These are phyloP conservation scores for Andrena fulva DNA, from an alignment of 2,888 invertebrate species.

Conservation along the genomic window DNA sequence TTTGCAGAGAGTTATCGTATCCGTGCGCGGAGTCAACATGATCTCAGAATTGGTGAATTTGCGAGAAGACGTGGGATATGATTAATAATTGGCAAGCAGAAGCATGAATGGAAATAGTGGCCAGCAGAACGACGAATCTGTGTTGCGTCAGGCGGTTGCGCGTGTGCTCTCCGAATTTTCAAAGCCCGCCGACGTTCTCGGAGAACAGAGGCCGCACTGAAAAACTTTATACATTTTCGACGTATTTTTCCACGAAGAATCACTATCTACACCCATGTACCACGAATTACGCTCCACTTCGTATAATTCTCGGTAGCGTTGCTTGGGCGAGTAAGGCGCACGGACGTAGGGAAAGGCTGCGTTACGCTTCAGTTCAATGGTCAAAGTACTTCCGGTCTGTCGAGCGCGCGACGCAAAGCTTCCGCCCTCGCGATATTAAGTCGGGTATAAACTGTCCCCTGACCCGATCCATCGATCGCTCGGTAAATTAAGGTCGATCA, in stretches of 20 bases:
- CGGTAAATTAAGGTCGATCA: slow-evolving; percentile 64
- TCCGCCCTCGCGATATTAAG: slow-evolving; percentile 48
- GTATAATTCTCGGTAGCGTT: not conserved
- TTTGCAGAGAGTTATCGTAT: not conserved
- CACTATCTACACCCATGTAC: not conserved
- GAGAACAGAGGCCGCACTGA: not conserved
- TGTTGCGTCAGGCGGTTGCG: no score
- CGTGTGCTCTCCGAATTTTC: no score
- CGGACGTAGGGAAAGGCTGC: slow-evolving; percentile 36
- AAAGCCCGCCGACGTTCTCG: not conserved
- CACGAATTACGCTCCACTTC: not conserved
- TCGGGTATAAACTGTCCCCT: slow-evolving; percentile 60
- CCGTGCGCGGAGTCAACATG: no score
- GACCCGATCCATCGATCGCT: slow-evolving; percentile 64
- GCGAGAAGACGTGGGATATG: no score
- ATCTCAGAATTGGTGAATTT: no score
- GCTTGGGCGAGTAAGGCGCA: not conserved
- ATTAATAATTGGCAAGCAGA: no score
- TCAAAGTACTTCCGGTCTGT: slow-evolving; percentile 64
- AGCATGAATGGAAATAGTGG: no score
- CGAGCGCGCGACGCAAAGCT: slow-evolving; percentile 20
- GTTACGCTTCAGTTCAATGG: slow-evolving; percentile 56
- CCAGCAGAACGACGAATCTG: no score
- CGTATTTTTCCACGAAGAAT: not conserved
- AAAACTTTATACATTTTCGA: not conserved